Conservation (phyloP, 2,888 invertebrate genomes). For the Micropterix aruncella region DNA sequence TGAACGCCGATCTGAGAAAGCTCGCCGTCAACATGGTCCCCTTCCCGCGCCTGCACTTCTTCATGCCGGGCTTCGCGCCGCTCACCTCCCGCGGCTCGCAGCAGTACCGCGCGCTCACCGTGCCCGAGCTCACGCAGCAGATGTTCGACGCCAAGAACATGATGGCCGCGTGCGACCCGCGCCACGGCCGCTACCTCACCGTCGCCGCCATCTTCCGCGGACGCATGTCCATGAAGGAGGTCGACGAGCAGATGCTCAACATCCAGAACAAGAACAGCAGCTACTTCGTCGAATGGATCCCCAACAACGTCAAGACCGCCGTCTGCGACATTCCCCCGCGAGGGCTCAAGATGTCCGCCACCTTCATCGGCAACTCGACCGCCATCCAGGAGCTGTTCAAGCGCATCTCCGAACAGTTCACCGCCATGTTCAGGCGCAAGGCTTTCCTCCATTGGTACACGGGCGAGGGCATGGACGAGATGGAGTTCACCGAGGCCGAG, state of each 20-base stretch:
- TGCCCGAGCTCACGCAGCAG: conserved; percentile 82
- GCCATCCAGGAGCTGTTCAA: conserved; percentile 90
- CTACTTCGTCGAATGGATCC: conserved; percentile 87
- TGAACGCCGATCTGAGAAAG: conserved; percentile 87
- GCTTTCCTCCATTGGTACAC: conserved; percentile 98
- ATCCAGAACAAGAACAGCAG: conserved; percentile 91
- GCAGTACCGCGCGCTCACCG: conserved; percentile 80
- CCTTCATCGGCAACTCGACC: conserved; percentile 87
- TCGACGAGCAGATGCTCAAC: conserved; percentile 86
- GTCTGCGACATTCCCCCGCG: conserved; percentile 76
- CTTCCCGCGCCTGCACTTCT: conserved; percentile 91
- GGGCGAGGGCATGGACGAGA: conserved; percentile 93
- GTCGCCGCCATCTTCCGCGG: conserved; percentile 87
- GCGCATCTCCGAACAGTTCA: conserved; percentile 82
- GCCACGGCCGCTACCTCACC: conserved; percentile 83
- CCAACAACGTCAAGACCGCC: conserved; percentile 74
- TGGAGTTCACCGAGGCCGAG: conserved; percentile 92
- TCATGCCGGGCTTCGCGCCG: conserved; percentile 94
- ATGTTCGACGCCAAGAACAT: conserved; percentile 95
- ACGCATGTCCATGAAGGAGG: conserved; percentile 89
- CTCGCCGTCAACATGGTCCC: conserved; percentile 95
- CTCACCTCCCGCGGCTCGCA: conserved; percentile 81
- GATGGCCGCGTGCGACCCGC: conserved; percentile 93
- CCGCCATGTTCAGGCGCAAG: conserved; percentile 92
- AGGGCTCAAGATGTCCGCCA: conserved; percentile 88